Evolutionary conservation across 2,113 vertebrate genomes (phyloP).

Genomic region (Carlito syrichta): DNA sequence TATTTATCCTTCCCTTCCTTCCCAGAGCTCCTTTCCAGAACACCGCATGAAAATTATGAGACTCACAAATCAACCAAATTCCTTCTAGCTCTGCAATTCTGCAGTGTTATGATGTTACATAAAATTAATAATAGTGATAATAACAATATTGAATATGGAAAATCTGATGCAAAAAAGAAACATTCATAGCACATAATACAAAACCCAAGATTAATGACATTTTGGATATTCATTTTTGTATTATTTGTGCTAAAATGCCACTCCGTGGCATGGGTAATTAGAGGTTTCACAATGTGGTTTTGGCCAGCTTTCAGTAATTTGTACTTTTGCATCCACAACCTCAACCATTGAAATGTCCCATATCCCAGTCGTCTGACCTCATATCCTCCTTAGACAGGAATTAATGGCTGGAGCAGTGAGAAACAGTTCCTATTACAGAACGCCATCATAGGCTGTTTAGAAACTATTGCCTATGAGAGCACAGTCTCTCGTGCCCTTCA

Average conservation of each 20-base stretch:
- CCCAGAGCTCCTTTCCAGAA: not conserved
- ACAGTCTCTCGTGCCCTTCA: not conserved
- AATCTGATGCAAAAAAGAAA: conserved; percentile 17
- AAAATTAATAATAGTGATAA: not conserved
- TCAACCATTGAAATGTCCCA: not conserved
- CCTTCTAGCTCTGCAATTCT: not conserved
- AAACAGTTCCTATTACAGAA: not conserved
- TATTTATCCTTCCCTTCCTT: rapidly evolving
- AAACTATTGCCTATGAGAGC: not conserved
- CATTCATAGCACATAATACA: not conserved
- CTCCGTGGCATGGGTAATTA: not conserved
- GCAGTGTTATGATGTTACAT: not conserved
- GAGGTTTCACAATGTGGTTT: conserved; percentile 23
- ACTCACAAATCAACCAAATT: not conserved
- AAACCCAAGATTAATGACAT: conserved; percentile 51
- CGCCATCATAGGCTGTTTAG: too few species aligned
- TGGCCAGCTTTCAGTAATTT: conserved; percentile 38
- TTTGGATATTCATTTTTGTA: not conserved
- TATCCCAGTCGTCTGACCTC: conserved; percentile 23
- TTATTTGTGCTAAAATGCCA: not conserved
- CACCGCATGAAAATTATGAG: not conserved
- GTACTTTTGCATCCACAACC: conserved; percentile 24
- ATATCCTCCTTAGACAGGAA: not conserved
- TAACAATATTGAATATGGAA: not conserved
- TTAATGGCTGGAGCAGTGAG: not conserved